These are phyloP conservation scores for Drosophila nr. perissopoda DNA, from an alignment of 2,888 invertebrate species.

Conservation along the genomic window DNA sequence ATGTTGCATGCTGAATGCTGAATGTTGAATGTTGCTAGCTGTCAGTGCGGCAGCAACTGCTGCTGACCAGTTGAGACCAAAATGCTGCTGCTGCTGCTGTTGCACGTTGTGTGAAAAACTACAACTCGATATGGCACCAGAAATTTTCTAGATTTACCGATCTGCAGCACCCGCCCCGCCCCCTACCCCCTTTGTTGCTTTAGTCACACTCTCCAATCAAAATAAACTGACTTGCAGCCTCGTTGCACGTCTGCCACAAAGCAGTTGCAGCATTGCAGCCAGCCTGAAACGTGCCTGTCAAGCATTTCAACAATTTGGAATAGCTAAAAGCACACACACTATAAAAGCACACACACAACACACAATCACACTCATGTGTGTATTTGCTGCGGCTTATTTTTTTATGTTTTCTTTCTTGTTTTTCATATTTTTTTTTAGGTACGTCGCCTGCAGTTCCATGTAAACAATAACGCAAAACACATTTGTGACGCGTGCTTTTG, in stretches of 20 bases:
- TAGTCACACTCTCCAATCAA: constrained; percentile 20
- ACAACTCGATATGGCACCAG: constrained; percentile 53
- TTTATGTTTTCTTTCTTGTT: constrained; percentile 51
- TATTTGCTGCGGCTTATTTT: constrained; percentile 48
- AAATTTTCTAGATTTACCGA: constrained; percentile 23
- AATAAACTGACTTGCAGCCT: constrained; percentile 25
- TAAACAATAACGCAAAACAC: constrained; percentile 79
- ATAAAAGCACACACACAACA: constrained; percentile 18
- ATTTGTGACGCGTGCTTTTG: constrained; percentile 81
- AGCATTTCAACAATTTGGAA: constrained; percentile 77
- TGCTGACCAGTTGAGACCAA: constrained; percentile 35
- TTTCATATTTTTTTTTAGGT: constrained; percentile 25
- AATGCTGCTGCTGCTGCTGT: constrained; percentile 12
- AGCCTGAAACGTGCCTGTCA: constrained; percentile 74
- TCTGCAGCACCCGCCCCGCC: not conserved
- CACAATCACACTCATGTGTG: constrained; percentile 6
- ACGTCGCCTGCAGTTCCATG: constrained; percentile 69
- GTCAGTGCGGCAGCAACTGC: constrained; percentile 14
- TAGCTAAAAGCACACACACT: constrained; percentile 52
- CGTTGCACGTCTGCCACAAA: constrained; percentile 54
- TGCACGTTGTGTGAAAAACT: constrained; percentile 57
- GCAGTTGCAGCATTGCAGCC: constrained; percentile 40
- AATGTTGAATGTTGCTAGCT: constrained; percentile 18
- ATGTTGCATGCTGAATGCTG: constrained; percentile 26
- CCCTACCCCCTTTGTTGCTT: not conserved